Evolutionary conservation across 1,140 invertebrate genomes (phyloP).

Genomic region (Aphis gossypii): DNA sequence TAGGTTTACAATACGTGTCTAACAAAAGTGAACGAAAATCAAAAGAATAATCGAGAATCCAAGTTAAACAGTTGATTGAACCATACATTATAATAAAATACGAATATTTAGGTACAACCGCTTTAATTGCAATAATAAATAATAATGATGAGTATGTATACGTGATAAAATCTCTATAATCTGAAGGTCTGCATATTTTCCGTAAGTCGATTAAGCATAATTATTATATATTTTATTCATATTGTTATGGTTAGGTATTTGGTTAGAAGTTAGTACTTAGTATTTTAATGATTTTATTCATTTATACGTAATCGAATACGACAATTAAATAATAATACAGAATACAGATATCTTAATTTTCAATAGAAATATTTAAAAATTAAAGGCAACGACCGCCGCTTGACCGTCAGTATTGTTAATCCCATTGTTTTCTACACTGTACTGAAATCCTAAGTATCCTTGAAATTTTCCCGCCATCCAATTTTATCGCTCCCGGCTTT

Average conservation of each 20-base stretch:
- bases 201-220: not conserved
- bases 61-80: not conserved
- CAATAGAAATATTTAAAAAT: not conserved
- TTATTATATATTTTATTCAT: not conserved
- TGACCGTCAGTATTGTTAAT: not conserved
- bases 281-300: not conserved
- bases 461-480: slow-evolving; percentile 17
- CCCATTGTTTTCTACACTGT: not conserved
- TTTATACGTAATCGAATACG: not conserved
- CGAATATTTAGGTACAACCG: not conserved
- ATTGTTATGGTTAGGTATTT: not conserved
- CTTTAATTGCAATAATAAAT: no score
- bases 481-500: not conserved
- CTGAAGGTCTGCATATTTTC: not conserved
- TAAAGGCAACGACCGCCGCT: not conserved
- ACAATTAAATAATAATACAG: not conserved
- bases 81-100: not conserved
- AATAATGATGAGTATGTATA: no score
- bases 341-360: not conserved
- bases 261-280: not conserved
- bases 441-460: not conserved
- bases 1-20: not conserved
- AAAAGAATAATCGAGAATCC: not conserved
- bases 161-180: no score
- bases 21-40: not conserved